Percentiles rank a stretch among this genome's conserved stretches.
Evolutionary conservation across 1,140 invertebrate genomes (phyloP).

Genomic region (Drosophila rufa): DNA sequence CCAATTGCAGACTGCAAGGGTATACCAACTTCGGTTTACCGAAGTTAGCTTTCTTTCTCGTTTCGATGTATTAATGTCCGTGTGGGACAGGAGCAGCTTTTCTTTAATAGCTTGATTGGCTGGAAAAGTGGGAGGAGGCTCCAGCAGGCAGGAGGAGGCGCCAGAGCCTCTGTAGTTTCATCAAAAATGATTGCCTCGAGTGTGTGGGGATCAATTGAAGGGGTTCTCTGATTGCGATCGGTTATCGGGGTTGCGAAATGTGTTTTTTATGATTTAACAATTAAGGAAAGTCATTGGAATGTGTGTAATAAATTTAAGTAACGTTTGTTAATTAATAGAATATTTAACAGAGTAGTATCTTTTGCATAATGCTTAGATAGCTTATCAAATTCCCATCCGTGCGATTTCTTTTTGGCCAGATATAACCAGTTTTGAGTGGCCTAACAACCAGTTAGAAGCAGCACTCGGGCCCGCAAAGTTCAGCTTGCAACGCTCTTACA

Average conservation of each 20-base stretch:
- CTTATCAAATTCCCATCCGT: constrained; percentile 8
- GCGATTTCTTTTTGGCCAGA: constrained; percentile 32
- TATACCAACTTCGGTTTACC: too few species aligned
- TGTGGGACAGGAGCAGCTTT: constrained; percentile 51
- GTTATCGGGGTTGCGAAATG: constrained; percentile 33
- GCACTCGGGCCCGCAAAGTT: constrained; percentile 3
- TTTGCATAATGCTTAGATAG: constrained; percentile 3
- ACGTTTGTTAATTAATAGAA: background rate
- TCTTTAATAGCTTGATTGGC: constrained; percentile 50
- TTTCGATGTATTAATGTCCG: constrained; percentile 10
- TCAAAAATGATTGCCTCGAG: constrained; percentile 35
- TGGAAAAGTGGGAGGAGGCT: constrained; percentile 35
- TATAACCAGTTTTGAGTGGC: constrained; percentile 31
- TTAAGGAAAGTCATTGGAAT: constrained; percentile 14
- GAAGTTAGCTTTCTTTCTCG: too few species aligned
- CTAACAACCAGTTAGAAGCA: constrained; percentile 20
- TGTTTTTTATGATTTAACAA: constrained; percentile 52
- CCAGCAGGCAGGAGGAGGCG: constrained; percentile 26
- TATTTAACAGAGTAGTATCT: background rate
- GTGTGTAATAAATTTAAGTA: constrained; percentile 35
- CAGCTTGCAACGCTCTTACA: constrained; percentile 19
- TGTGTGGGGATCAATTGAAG: constrained; percentile 34
- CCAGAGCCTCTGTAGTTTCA: constrained; percentile 27
- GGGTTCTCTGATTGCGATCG: constrained; percentile 48
- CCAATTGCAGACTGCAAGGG: too few species aligned